These are phyloP conservation scores for Silurus asotus DNA, from an alignment of 2,113 vertebrate species.

Conservation along the genomic window DNA sequence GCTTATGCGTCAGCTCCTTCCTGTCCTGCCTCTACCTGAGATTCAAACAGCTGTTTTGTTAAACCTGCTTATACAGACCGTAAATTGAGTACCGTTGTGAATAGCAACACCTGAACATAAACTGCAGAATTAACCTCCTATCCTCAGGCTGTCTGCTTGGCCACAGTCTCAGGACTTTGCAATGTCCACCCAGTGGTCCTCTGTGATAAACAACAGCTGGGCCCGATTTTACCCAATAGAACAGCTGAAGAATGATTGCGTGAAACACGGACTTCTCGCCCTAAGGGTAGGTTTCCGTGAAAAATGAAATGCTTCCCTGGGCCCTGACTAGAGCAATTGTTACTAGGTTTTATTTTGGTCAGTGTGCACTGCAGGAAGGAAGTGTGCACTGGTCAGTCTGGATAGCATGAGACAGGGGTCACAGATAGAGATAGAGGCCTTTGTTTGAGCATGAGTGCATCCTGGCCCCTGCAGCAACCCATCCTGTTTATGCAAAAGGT, in stretches of 20 bases:
- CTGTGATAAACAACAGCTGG: slow-evolving; percentile 50
- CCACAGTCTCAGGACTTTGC: slow-evolving; percentile 1
- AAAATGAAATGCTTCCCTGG: slow-evolving; percentile 47
- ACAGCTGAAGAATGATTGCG: slow-evolving; percentile 26
- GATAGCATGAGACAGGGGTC: slow-evolving; percentile 34
- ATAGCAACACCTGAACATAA: neutral
- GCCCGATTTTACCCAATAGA: neutral
- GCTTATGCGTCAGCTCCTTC: neutral
- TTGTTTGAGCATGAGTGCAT: slow-evolving; percentile 44
- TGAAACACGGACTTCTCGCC: slow-evolving; percentile 4
- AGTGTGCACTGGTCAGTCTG: slow-evolving; percentile 42
- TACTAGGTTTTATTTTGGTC: slow-evolving; percentile 54
- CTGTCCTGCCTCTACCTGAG: neutral
- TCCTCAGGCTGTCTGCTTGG: slow-evolving; percentile 4
- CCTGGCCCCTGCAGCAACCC: slow-evolving; percentile 35
- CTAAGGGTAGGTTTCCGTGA: slow-evolving; percentile 14
- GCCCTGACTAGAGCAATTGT: slow-evolving; percentile 39
- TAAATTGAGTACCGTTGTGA: neutral
- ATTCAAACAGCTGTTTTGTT: slow-evolving; percentile 18
- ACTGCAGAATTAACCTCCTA: neutral
- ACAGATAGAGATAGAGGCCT: slow-evolving; percentile 44
- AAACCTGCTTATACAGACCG: neutral
- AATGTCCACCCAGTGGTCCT: slow-evolving; percentile 16
- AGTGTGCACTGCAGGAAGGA: slow-evolving; percentile 49
- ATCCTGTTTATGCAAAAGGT: slow-evolving; percentile 53